Evolutionary conservation across 2,888 invertebrate species (phyloP).

Genomic region (Chymomyza amoena): DNA sequence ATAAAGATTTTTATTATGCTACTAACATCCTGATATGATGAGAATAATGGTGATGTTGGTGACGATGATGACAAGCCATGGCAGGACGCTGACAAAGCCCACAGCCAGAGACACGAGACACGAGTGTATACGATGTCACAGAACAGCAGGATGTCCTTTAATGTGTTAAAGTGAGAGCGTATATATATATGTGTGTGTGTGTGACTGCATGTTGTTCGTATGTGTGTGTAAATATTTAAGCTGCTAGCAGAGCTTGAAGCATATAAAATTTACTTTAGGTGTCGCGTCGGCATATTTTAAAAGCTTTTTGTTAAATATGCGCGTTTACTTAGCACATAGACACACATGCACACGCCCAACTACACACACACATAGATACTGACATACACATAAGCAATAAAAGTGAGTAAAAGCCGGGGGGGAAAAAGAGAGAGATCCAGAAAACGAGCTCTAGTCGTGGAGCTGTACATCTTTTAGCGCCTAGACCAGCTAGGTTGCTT

Average conservation of each 20-base stretch:
- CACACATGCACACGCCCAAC: constrained; percentile 21
- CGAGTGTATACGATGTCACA: neutral
- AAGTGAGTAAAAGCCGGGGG: neutral
- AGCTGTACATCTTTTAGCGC: neutral
- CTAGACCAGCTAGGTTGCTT: neutral
- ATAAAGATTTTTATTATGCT: constrained; percentile 69
- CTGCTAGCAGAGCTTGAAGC: constrained; percentile 44
- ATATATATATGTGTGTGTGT: constrained; percentile 17
- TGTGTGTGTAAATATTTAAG: constrained; percentile 72
- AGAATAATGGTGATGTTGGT: neutral
- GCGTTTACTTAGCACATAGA: constrained; percentile 61
- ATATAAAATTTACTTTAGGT: constrained; percentile 70
- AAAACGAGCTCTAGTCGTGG: neutral
- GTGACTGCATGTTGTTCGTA: neutral
- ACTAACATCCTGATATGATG: neutral
- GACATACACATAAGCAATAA: neutral
- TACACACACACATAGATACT: neutral
- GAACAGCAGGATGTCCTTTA: constrained; percentile 12
- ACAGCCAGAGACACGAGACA: neutral
- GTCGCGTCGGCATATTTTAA: constrained; percentile 77
- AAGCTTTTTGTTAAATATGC: constrained; percentile 70
- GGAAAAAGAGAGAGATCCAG: neutral
- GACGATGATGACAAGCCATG: constrained; percentile 11
- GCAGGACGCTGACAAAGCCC: constrained; percentile 11
- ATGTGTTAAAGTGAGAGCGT: constrained; percentile 7